Evolutionary conservation across 2,888 invertebrate species (phyloP).

Genomic region (Drosophila infuscata): DNA sequence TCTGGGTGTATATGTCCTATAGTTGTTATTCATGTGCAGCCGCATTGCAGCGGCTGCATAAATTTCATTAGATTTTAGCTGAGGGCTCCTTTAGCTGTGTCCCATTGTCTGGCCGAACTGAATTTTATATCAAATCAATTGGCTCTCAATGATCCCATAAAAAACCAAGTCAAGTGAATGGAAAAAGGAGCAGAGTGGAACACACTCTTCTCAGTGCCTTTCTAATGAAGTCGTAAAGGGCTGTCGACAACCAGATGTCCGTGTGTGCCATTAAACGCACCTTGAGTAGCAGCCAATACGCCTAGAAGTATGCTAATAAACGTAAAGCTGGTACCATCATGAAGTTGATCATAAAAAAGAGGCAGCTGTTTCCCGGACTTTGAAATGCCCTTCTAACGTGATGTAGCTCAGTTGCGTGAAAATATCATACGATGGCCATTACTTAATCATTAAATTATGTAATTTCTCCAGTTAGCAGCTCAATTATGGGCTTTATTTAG

Average conservation of each 20-base stretch:
- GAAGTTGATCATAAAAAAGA: conserved; percentile 65
- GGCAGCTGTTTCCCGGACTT: conserved; percentile 24
- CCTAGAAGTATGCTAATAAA: conserved; percentile 76
- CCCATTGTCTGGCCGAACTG: conserved; percentile 43
- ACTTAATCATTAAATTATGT: conserved; percentile 28
- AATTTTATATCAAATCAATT: conserved; percentile 72
- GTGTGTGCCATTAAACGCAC: conserved; percentile 54
- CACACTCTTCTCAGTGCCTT: conserved; percentile 59
- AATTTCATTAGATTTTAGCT: conserved; percentile 78
- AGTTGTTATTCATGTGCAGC: conserved; percentile 66
- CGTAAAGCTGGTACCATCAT: conserved; percentile 68
- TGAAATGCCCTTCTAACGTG: conserved; percentile 22
- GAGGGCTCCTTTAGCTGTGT: conserved; percentile 39
- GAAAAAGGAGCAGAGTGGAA: not conserved
- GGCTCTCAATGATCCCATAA: conserved; percentile 56
- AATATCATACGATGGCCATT: conserved; percentile 21
- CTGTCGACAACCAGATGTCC: conserved; percentile 67
- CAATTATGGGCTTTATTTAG: conserved; percentile 29
- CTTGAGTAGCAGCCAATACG: conserved; percentile 53
- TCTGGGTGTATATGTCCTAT: conserved; percentile 46
- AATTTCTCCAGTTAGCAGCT: conserved; percentile 13
- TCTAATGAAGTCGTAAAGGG: conserved; percentile 76
- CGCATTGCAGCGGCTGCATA: conserved; percentile 78
- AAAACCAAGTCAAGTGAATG: conserved; percentile 7
- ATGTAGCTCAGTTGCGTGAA: not conserved